Conservation (phyloP, 2,113 vertebrate species). For the Bambusicola thoracicus region DNA sequence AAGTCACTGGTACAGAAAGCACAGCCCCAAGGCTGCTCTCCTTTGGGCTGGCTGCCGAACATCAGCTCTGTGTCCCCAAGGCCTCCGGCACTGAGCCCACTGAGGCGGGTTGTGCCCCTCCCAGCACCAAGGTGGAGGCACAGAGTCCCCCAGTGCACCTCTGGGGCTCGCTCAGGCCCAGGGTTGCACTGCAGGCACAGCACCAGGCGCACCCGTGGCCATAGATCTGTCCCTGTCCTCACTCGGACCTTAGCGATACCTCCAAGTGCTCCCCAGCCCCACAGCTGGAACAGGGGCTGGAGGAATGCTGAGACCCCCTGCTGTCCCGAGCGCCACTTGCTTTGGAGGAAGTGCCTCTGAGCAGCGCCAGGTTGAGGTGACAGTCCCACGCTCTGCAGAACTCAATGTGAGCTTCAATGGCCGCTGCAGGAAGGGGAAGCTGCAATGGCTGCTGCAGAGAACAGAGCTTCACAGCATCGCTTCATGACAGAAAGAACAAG, state of each 20-base stretch:
- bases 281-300: not conserved
- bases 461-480: not conserved
- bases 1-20: not conserved
- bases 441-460: not conserved
- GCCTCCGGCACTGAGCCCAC: not conserved
- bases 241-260: not conserved
- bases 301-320: accelerated
- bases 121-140: accelerated
- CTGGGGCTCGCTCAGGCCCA: accelerated
- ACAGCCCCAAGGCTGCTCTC: not conserved
- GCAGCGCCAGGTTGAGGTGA: accelerated
- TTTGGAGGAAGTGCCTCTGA: accelerated
- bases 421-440: too few relatives aligned
- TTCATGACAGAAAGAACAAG: not conserved
- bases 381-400: accelerated
- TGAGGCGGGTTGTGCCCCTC: not conserved
- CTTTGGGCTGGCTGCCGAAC: not conserved
- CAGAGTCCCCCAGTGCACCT: accelerated
- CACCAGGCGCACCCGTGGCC: accelerated
- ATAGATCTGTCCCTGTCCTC: too few relatives aligned
- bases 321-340: not conserved
- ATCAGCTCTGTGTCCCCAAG: accelerated
- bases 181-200: accelerated
- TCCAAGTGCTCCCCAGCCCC: not conserved
- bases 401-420: too few relatives aligned